Conservation (phyloP, 2,113 vertebrate genomes). For the Scalopus aquaticus region DNA sequence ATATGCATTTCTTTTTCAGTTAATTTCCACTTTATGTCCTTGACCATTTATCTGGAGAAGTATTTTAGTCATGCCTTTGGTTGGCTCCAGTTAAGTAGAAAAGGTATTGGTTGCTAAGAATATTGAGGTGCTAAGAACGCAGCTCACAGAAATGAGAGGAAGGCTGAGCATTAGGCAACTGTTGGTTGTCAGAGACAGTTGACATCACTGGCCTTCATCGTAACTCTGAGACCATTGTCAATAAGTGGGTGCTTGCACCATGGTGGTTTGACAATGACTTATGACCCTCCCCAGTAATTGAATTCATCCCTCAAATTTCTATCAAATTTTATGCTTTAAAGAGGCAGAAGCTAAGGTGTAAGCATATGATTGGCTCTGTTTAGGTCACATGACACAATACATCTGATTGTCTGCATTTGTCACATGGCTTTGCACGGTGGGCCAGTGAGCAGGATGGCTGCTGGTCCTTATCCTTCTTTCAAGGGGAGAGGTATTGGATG, state of each 20-base stretch:
- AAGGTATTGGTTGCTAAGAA: not conserved
- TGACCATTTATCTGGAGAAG: not conserved
- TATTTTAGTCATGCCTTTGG: not conserved
- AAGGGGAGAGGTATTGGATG: not conserved
- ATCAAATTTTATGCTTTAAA: not conserved
- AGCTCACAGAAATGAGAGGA: not conserved
- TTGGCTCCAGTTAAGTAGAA: not conserved
- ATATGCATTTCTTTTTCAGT: not conserved
- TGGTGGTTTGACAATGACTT: not conserved
- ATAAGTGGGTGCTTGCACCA: not conserved
- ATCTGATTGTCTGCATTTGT: too few relatives aligned
- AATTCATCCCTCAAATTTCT: too few relatives aligned
- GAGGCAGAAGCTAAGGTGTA: not conserved
- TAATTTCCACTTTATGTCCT: not conserved
- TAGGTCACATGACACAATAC: not conserved
- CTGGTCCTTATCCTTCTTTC: not conserved
- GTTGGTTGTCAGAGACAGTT: too few relatives aligned
- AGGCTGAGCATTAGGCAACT: not conserved
- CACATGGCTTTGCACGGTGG: too few relatives aligned
- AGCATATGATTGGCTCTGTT: not conserved
- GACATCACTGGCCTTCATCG: too few relatives aligned
- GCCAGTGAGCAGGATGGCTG: not conserved
- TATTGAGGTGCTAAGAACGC: not conserved
- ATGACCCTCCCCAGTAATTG: too few relatives aligned
- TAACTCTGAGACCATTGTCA: too few relatives aligned